phyloP scores from a whole-genome alignment of 2,888 invertebrate genomes.

The Plebejus melissa region DNA sequence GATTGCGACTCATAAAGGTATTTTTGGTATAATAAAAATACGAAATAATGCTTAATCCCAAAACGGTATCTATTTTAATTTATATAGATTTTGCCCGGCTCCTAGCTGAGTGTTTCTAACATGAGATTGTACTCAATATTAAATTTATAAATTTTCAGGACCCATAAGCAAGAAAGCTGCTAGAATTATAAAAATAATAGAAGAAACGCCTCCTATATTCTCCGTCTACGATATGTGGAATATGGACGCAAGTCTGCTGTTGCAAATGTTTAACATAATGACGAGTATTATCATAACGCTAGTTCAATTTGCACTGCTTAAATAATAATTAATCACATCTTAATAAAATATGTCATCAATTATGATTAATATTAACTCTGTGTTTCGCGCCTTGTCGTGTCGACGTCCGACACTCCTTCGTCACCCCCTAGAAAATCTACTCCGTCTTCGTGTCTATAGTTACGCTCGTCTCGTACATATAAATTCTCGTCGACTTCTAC shows the following conservation, averaged over 20 bases:
- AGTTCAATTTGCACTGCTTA: slow-evolving; percentile 40
- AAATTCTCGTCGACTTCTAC: background rate
- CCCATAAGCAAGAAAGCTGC: slow-evolving; percentile 54
- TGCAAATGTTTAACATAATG: slow-evolving; percentile 41
- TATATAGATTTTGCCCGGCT: too few relatives aligned
- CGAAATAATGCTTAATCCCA: too few relatives aligned
- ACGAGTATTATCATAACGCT: slow-evolving; percentile 42
- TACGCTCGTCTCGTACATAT: background rate
- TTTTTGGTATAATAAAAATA: too few relatives aligned
- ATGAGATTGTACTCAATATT: too few relatives aligned
- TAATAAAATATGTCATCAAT: too few relatives aligned
- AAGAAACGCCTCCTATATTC: slow-evolving; percentile 50
- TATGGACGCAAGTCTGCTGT: slow-evolving; percentile 41
- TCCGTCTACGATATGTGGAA: slow-evolving; percentile 48
- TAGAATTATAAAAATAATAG: slow-evolving; percentile 54
- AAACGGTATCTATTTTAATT: too few relatives aligned
- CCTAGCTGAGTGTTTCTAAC: too few relatives aligned
- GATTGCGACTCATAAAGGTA: slow-evolving; percentile 51
- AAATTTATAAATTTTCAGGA: slow-evolving; percentile 43
- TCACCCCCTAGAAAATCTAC: slow-evolving; percentile 49
- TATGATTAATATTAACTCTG: too few relatives aligned
- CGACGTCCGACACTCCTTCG: slow-evolving; percentile 39
- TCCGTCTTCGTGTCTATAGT: slow-evolving; percentile 39
- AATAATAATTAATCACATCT: background rate
- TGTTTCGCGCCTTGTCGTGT: slow-evolving; percentile 46